Conservation (phyloP, 1,140 invertebrate genomes). For the Helicoverpa zea region DNA sequence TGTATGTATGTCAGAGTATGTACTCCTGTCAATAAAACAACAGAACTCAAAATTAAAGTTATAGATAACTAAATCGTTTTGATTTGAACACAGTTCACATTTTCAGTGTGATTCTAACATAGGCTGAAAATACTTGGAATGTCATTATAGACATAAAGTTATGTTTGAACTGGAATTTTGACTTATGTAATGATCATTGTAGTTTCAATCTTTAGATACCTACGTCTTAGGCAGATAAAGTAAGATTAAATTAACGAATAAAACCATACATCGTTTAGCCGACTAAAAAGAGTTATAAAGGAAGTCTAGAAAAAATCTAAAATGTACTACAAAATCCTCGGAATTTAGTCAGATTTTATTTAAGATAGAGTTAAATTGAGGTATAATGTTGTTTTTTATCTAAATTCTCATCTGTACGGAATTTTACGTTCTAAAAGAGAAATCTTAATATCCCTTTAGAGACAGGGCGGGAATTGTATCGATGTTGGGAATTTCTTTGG, state of each 20-base stretch:
- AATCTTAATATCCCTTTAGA: conserved; percentile 39
- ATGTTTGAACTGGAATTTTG: no score
- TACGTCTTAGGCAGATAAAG: no score
- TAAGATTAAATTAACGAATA: background rate
- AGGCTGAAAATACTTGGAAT: no score
- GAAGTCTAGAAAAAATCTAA: conserved; percentile 5
- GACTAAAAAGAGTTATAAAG: conserved; percentile 1
- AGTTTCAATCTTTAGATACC: no score
- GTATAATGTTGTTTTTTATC: conserved; percentile 44
- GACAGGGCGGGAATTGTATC: conserved; percentile 15
- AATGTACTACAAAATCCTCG: conserved; percentile 2
- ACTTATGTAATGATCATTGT: no score
- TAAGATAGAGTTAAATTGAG: conserved; percentile 41
- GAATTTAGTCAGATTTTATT: conserved; percentile 39
- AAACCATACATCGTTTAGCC: background rate
- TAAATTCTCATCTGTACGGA: conserved; percentile 22
- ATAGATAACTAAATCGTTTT: no score
- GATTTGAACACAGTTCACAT: no score
- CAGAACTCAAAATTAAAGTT: no score
- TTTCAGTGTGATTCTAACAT: no score
- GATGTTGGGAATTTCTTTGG: conserved; percentile 5
- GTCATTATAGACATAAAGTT: no score
- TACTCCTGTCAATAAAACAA: no score
- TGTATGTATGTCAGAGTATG: no score
- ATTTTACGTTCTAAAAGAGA: conserved; percentile 28